phyloP scores from a whole-genome alignment of 2,888 invertebrate genomes.

The Tinea pellionella region DNA sequence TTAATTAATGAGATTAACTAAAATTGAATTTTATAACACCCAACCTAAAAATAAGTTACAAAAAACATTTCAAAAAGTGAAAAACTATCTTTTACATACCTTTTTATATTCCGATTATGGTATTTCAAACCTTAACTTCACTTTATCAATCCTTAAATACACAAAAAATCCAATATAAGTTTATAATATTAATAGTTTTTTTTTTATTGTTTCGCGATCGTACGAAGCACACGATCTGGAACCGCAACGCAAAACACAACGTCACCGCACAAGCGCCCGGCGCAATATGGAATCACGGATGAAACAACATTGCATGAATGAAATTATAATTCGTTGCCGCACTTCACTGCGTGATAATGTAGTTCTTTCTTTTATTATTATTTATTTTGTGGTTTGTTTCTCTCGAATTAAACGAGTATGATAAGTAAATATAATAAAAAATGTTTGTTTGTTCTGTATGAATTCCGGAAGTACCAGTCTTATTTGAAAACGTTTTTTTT shows the following conservation, averaged over 20 bases:
- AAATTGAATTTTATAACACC: no score
- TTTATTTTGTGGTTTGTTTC: no score
- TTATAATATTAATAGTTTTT: neutral
- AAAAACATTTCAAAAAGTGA: no score
- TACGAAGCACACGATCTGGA: neutral
- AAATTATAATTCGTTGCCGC: neutral
- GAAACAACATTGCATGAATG: neutral
- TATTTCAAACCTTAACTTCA: neutral
- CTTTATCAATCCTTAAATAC: neutral
- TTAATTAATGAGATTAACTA: no score
- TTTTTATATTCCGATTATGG: neutral
- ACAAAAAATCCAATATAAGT: neutral
- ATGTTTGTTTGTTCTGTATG: no score
- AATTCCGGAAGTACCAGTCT: no score
- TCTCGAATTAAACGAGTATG: no score
- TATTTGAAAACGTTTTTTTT: no score
- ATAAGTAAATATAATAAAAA: no score
- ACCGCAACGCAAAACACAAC: neutral
- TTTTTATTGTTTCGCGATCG: neutral
- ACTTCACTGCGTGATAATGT: no score
- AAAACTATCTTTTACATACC: neutral
- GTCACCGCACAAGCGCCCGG: neutral
- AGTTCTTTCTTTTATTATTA: no score
- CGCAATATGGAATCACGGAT: slow-evolving; percentile 5
- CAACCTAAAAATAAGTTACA: no score